Percentiles rank a stretch among this genome's conserved stretches.
Evolutionary conservation across 2,113 vertebrate genomes (phyloP).

Genomic region (Chauna torquata): DNA sequence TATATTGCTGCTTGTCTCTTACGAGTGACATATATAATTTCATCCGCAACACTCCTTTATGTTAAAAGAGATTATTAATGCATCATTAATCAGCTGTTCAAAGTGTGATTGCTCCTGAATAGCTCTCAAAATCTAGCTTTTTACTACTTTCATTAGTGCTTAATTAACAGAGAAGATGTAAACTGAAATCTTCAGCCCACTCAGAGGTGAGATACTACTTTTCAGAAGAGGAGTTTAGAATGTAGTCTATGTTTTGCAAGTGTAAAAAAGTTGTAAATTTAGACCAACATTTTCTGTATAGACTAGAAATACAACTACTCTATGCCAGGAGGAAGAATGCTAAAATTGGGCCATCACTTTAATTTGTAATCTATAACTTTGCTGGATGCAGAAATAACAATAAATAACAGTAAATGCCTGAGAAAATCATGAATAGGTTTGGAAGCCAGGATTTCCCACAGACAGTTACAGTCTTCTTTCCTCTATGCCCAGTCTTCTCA

Average conservation of each 20-base stretch:
- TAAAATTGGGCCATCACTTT: not conserved
- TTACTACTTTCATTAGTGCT: conserved; percentile 52
- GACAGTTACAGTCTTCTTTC: not conserved
- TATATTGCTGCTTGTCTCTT: too few species aligned
- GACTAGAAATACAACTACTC: not conserved
- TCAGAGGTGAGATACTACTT: conserved; percentile 5
- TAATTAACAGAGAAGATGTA: conserved; percentile 58
- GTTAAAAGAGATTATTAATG: not conserved
- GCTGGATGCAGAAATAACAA: not conserved
- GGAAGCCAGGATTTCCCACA: not conserved
- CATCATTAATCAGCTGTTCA: conserved; percentile 58
- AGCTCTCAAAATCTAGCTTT: conserved; percentile 55
- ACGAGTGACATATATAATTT: too few species aligned
- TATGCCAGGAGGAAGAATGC: not conserved
- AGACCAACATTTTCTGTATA: not conserved
- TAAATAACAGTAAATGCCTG: not conserved
- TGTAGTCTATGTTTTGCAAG: not conserved
- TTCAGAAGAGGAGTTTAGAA: not conserved
- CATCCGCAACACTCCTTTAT: not conserved
- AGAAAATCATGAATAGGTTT: not conserved
- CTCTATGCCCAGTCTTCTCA: not conserved
- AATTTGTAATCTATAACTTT: not conserved
- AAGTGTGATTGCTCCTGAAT: conserved; percentile 42
- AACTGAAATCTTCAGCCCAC: conserved; percentile 33
- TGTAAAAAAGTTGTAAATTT: not conserved